Conservation (phyloP, 2,113 vertebrate species). For the Eleginops maclovinus region DNA sequence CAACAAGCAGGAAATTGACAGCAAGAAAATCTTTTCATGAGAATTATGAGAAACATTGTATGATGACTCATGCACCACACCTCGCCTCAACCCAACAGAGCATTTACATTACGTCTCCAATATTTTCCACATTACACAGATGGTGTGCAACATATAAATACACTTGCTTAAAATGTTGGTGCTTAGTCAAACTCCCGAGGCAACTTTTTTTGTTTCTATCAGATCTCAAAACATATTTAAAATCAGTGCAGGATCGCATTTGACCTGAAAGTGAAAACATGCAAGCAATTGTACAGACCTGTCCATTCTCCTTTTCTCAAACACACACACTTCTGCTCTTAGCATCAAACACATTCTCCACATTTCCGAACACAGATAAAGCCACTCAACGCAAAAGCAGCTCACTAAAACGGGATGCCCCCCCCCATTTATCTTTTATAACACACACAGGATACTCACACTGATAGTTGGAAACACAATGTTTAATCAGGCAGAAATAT, state of each 20-base stretch:
- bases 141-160: too few relatives aligned
- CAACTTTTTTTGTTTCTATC: background rate
- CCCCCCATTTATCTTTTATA: constrained; percentile 48
- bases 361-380: constrained; percentile 69
- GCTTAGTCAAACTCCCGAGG: background rate
- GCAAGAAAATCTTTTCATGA: too few relatives aligned
- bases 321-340: constrained; percentile 20
- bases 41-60: too few relatives aligned
- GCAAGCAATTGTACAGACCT: constrained; percentile 11
- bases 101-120: too few relatives aligned
- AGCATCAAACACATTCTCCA: constrained; percentile 75
- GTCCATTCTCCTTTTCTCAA: constrained; percentile 6
- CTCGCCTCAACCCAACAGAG: background rate
- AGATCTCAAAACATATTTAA: background rate
- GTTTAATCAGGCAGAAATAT: too few relatives aligned
- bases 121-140: too few relatives aligned
- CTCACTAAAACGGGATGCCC: constrained; percentile 51
- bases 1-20: too few relatives aligned
- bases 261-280: background rate
- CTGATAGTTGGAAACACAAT: constrained; percentile 10
- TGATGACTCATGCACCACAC: too few relatives aligned
- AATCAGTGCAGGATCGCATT: background rate
- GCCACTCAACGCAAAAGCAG: constrained; percentile 50
- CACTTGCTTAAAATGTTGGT: background rate
- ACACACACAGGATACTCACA: constrained; percentile 20